A percentile compares a stretch with the other conserved stretches of the same genome.
These are phyloP conservation scores for Poeciliopsis gracilis DNA, from an alignment of 2,797 vertebrate genomes.

Conservation along the genomic window DNA sequence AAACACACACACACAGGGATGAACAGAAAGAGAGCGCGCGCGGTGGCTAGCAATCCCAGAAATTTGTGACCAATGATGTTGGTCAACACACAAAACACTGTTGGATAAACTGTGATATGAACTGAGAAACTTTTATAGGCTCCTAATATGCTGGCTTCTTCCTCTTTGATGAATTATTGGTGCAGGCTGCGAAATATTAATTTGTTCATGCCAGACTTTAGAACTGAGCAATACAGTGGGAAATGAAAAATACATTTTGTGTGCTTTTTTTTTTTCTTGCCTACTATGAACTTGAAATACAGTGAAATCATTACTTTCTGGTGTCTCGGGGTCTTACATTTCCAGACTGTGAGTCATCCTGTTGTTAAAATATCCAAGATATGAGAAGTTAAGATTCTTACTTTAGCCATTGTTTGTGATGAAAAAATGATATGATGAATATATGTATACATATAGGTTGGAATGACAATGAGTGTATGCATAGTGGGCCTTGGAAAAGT, in stretches of 20 bases:
- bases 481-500: background rate
- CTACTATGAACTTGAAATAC: slow-evolving; percentile 8
- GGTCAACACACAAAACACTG: slow-evolving; percentile 23
- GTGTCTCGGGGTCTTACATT: background rate
- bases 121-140: slow-evolving; percentile 30
- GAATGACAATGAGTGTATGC: background rate
- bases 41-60: slow-evolving; percentile 2
- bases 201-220: slow-evolving; percentile 19
- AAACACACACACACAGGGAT: slow-evolving; percentile 26
- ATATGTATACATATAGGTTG: background rate
- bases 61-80: slow-evolving; percentile 41
- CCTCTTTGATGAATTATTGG: slow-evolving; percentile 33
- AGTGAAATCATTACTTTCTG: slow-evolving; percentile 9
- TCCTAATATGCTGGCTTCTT: slow-evolving; percentile 19
- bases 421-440: background rate
- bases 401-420: background rate
- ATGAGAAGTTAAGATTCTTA: background rate
- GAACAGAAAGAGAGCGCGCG: background rate
- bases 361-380: background rate
- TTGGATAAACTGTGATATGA: slow-evolving; percentile 29
- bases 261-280: background rate
- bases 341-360: slow-evolving; percentile 2
- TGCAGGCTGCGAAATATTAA: slow-evolving; percentile 29
- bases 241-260: slow-evolving; percentile 11
- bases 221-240: slow-evolving; percentile 5